Evolutionary conservation across 2,888 invertebrate species (phyloP).

Genomic region (Kryphioiulus occultus): DNA sequence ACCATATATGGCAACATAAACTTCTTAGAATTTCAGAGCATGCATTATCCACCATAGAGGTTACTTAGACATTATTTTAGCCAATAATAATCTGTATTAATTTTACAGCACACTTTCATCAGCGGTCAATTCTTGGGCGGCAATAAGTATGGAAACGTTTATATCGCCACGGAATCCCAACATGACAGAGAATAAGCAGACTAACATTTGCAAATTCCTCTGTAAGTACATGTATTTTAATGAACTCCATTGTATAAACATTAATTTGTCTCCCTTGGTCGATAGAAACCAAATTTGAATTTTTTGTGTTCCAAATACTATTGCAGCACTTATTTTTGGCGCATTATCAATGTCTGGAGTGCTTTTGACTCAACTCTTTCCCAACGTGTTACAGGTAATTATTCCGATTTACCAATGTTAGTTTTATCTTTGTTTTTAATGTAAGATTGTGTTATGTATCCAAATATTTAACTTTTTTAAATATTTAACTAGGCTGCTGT

Average conservation of each 20-base stretch:
- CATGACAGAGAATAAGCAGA: neutral
- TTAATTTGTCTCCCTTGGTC: neutral
- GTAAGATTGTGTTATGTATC: neutral
- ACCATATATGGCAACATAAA: too few relatives aligned
- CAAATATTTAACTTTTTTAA: neutral
- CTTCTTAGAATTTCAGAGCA: neutral
- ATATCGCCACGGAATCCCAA: neutral
- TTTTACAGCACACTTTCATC: conserved; percentile 39
- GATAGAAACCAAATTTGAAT: neutral
- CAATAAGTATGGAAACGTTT: conserved; percentile 16
- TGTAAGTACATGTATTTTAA: neutral
- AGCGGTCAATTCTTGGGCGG: conserved; percentile 9
- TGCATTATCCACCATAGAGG: neutral
- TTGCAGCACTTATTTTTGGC: conserved; percentile 4
- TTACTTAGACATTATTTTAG: neutral
- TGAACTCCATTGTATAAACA: neutral
- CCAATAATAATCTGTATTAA: neutral
- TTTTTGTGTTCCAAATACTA: neutral
- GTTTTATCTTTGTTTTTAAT: neutral
- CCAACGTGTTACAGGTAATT: conserved; percentile 24
- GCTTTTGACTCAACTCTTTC: conserved; percentile 8
- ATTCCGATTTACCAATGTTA: neutral
- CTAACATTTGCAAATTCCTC: conserved; percentile 33
- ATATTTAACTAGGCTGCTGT: neutral
- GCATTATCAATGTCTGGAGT: neutral